Base-by-base conservation (phyloP, 2,888 invertebrate genomes). In the Psococerastis gibbosa region DNA sequence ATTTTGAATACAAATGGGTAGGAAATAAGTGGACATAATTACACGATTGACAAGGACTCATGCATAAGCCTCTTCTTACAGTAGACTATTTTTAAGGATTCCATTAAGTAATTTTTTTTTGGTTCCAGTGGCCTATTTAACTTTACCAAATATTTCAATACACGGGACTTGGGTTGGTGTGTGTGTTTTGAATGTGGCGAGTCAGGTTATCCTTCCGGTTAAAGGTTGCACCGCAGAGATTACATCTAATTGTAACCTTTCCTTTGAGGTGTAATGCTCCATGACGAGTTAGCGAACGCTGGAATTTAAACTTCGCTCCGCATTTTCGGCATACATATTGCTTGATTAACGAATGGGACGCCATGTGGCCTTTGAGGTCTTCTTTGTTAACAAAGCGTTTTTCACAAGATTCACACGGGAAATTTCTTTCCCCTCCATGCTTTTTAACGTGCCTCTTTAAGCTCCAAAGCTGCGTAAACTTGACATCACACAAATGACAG, bases 201-300 rank as follows among this genome's bases (percentile, higher is more conserved):
- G 73, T 70, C 47, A 84, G 65, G 56, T 84, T 85, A 57, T 85
- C 85, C 56, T 78, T 80, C 46, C 85, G 66, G 35, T 76, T 65
- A 55, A 83, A 83, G 32, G 69, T 69, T 6, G 75, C 73, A 31
- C 69, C 67, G 58, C 85, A 85, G 20, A 18, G 22, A 5, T 20
- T 16, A 38, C 38, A 38, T 15, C 22, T 6, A 5, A 38, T 15
- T 5, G 16, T 5, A 11, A 20, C 11, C 5, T 16, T 13, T 13
- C n/a, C 22, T 3, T 3, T 4, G 22, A 18, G 17, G 18, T 38
- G 38, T 5, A n/a, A 20, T 11, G 9, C 22, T 13, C n/a, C n/a
- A 18, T 38, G 38, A 16, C 38, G 17, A 17, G 11, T 11, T 11
- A 38, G 22, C 3, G 38, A 20, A 5, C 38, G 17, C 5, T 38